Conservation (phyloP, 2,888 invertebrate genomes). For the Nomada ruficornis region DNA sequence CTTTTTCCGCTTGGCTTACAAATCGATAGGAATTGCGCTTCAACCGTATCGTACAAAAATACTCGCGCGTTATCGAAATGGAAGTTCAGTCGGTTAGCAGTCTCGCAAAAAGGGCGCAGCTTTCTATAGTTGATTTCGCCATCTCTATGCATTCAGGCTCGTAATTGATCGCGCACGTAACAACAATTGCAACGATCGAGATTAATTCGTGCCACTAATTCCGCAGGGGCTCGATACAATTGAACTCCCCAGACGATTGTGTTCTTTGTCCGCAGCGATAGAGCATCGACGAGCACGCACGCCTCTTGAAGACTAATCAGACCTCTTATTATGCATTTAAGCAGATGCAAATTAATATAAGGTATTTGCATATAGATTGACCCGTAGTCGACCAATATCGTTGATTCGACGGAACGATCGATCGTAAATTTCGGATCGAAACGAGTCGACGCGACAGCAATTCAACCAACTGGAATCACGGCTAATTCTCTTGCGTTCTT, state of each 20-base stretch:
- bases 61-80: too few relatives aligned
- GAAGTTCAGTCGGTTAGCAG: too few relatives aligned
- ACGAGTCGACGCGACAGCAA: conserved; percentile 3
- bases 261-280: neutral
- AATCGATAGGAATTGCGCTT: neutral
- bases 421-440: conserved; percentile 35
- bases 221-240: neutral
- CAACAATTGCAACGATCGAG: neutral
- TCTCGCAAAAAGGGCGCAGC: too few relatives aligned
- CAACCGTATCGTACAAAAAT: neutral
- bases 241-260: neutral
- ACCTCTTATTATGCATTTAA: conserved; percentile 65
- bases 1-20: neutral
- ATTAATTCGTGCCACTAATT: neutral
- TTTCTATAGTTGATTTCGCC: too few relatives aligned
- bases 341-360: conserved; percentile 72
- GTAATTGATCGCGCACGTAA: too few relatives aligned
- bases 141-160: too few relatives aligned
- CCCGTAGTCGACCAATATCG: conserved; percentile 4
- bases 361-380: conserved; percentile 73
- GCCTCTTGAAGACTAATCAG: conserved; percentile 47
- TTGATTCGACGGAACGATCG: conserved; percentile 6
- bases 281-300: neutral
- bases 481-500: conserved; percentile 7
- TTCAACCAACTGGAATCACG: neutral